phyloP scores from a whole-genome alignment of 2,888 invertebrate genomes.

The Andrena chrysosceles region DNA sequence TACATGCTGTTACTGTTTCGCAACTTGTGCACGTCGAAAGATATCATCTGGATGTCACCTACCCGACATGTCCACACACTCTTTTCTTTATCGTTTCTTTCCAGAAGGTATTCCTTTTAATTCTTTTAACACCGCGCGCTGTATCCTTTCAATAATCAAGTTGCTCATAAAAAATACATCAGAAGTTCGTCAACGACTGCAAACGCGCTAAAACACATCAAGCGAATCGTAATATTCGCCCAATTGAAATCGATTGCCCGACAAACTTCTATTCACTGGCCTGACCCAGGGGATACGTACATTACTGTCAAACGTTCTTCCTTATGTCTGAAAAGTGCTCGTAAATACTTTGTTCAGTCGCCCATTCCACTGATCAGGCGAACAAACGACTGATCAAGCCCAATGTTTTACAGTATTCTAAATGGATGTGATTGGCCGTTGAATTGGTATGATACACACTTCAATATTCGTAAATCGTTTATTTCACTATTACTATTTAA shows the following conservation, averaged over 20 bases:
- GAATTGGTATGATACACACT: constrained; percentile 23
- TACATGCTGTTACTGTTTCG: no score
- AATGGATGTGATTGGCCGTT: constrained; percentile 25
- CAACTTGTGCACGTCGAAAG: background rate
- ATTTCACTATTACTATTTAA: constrained; percentile 12
- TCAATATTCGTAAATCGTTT: constrained; percentile 12
- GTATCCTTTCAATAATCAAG: no score
- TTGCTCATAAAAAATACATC: background rate
- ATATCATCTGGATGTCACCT: background rate
- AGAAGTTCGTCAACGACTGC: background rate
- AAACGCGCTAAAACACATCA: constrained; percentile 4
- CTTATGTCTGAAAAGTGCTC: constrained; percentile 40
- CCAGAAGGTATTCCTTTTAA: no score
- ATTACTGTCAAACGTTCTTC: constrained; percentile 4
- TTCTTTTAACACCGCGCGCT: no score
- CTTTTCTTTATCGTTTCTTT: no score
- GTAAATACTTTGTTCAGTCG: constrained; percentile 16
- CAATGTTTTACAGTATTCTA: background rate
- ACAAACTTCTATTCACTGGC: constrained; percentile 2
- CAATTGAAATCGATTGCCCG: constrained; percentile 36
- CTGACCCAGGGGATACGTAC: constrained; percentile 5
- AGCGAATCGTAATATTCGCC: constrained; percentile 1
- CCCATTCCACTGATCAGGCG: constrained; percentile 9
- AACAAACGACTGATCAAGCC: constrained; percentile 13
- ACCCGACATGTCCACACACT: no score